These are phyloP conservation scores for Rutilus rutilus DNA, from an alignment of 2,113 vertebrate genomes.

Conservation along the genomic window DNA sequence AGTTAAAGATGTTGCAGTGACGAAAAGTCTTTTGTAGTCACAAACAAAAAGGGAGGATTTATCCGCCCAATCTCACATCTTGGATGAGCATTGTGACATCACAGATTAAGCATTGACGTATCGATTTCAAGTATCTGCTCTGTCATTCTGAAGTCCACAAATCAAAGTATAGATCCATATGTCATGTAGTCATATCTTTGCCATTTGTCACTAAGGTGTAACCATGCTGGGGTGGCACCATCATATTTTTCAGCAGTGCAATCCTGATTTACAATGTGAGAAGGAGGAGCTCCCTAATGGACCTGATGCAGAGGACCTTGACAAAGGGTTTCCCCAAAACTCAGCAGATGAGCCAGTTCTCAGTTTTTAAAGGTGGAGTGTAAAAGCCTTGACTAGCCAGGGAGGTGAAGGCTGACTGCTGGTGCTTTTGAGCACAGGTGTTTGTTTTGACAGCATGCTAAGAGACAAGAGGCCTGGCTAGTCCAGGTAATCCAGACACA, in stretches of 20 bases:
- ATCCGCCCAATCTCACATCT: not conserved
- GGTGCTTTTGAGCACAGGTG: not conserved
- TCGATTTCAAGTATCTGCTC: not conserved
- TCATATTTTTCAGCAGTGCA: slow-evolving; percentile 21
- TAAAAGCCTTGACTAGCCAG: not conserved
- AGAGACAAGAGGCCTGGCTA: not conserved
- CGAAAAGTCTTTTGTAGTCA: not conserved
- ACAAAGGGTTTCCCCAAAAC: not conserved
- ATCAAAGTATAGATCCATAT: not conserved
- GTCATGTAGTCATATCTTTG: not conserved
- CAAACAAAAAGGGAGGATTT: not conserved
- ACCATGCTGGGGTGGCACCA: not conserved
- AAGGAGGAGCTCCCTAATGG: slow-evolving; percentile 7
- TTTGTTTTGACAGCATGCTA: slow-evolving; percentile 44
- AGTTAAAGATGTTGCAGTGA: not conserved
- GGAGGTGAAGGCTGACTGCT: not conserved
- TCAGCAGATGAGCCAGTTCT: slow-evolving; percentile 3
- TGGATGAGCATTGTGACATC: not conserved
- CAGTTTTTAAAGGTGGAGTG: not conserved
- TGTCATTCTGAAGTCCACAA: not conserved
- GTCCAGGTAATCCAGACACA: slow-evolving; percentile 31
- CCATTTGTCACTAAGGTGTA: slow-evolving; percentile 28
- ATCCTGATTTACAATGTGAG: not conserved
- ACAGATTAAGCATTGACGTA: not conserved
- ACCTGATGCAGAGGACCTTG: not conserved